phyloP scores from a whole-genome alignment of 1,140 invertebrate genomes.

The Carcinoscorpius rotundicauda region DNA sequence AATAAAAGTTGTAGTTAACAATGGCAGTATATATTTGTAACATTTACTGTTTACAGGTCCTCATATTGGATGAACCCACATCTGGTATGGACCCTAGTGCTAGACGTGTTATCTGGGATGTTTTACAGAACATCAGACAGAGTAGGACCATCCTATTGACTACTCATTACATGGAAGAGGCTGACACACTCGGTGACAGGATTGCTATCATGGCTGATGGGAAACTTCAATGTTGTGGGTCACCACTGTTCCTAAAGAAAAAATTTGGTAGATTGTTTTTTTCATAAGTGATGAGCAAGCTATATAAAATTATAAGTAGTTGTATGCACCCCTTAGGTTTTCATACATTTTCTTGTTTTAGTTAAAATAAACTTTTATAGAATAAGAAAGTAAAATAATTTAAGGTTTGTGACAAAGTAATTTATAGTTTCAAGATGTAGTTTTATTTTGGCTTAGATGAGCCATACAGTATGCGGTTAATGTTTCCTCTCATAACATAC shows the following conservation, averaged over 20 bases:
- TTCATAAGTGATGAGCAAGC: too few species aligned
- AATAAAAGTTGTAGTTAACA: too few species aligned
- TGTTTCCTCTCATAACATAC: not conserved
- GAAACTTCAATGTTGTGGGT: conserved; percentile 39
- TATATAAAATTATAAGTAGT: too few species aligned
- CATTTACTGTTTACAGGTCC: conserved; percentile 28
- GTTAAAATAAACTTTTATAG: too few species aligned
- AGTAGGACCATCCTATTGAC: conserved; percentile 72
- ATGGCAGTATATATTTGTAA: too few species aligned
- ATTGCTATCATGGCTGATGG: conserved; percentile 45
- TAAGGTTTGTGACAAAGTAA: too few species aligned
- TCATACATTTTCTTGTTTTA: too few species aligned
- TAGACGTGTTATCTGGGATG: conserved; percentile 47
- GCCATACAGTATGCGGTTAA: not conserved
- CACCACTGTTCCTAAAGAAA: conserved; percentile 42
- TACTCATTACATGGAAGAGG: conserved; percentile 98
- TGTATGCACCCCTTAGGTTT: too few species aligned
- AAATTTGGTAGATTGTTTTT: conserved; percentile 32
- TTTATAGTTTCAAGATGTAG: not conserved
- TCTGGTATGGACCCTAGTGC: conserved; percentile 43
- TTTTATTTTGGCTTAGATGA: not conserved
- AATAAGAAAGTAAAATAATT: too few species aligned
- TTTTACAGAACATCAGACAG: conserved; percentile 26
- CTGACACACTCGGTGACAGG: conserved; percentile 51
- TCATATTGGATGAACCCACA: conserved; percentile 33